Percentiles rank a stretch among this genome's conserved stretches.
Conservation (phyloP, 2,888 invertebrate species). For the Volucella inflata region DNA sequence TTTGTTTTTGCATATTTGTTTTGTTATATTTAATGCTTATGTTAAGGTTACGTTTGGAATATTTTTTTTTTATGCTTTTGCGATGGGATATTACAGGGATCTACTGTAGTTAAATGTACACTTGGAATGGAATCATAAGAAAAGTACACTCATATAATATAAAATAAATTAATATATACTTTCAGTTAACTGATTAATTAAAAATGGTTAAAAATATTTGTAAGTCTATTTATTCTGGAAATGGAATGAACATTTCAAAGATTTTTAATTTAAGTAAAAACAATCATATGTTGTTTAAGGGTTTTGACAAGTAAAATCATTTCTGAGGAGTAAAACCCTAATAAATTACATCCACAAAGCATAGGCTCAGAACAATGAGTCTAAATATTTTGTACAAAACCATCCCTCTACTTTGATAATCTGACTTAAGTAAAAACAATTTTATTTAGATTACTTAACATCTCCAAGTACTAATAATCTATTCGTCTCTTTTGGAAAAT, state of each 20-base stretch:
- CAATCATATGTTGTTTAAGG: too few species aligned
- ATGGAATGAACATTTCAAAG: conserved; percentile 6
- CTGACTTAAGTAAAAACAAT: too few species aligned
- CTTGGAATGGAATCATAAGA: conserved; percentile 64
- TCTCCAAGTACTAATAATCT: too few species aligned
- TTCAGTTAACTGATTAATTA: conserved; percentile 3
- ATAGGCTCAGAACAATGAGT: too few species aligned
- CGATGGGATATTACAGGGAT: conserved; percentile 56
- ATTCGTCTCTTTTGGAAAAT: too few species aligned
- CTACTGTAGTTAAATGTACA: conserved; percentile 41
- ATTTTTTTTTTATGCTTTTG: conserved; percentile 40
- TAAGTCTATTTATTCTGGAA: background rate
- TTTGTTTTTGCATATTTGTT: conserved; percentile 7
- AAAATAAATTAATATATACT: conserved; percentile 17
- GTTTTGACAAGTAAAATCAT: too few species aligned
- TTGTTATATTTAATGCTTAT: conserved; percentile 28
- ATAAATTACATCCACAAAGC: too few species aligned
- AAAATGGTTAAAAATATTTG: background rate
- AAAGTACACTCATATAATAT: conserved; percentile 30
- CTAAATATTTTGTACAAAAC: too few species aligned
- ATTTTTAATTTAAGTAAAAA: too few species aligned
- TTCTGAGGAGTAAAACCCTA: too few species aligned
- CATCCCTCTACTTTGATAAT: too few species aligned
- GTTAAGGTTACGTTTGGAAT: conserved; percentile 57
- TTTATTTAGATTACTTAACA: too few species aligned